Conservation (phyloP, 92 coral and sea anemone genomes). For the Desmophyllum pertusum region DNA sequence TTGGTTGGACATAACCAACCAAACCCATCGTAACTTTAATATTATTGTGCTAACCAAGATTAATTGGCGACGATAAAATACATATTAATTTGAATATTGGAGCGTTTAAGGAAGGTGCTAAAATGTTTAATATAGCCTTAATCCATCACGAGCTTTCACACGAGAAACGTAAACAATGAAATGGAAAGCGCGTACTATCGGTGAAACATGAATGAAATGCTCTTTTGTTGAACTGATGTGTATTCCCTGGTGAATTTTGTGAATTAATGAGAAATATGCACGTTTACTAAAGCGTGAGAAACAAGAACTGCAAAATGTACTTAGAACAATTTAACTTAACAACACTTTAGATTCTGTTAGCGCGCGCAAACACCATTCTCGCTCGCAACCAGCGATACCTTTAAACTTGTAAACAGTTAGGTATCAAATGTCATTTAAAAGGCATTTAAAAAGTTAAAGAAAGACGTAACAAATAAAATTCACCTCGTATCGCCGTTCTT, state of each 20-base stretch:
- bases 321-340: background rate
- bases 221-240: background rate
- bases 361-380: background rate
- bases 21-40: background rate
- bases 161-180: background rate
- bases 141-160: conserved; percentile 21
- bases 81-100: background rate
- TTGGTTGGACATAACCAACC: no score
- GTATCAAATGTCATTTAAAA: background rate
- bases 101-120: background rate
- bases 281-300: background rate
- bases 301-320: background rate
- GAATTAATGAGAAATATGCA: background rate
- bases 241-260: background rate
- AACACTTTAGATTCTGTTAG: background rate
- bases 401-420: background rate
- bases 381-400: no score
- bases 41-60: no score
- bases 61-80: background rate
- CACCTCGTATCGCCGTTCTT: conserved; percentile 86
- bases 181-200: background rate
- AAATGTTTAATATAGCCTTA: background rate
- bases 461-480: background rate
- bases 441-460: background rate
- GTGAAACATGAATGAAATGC: background rate